Conservation (phyloP, 1,140 invertebrate genomes). For the Latrodectus geometricus region DNA sequence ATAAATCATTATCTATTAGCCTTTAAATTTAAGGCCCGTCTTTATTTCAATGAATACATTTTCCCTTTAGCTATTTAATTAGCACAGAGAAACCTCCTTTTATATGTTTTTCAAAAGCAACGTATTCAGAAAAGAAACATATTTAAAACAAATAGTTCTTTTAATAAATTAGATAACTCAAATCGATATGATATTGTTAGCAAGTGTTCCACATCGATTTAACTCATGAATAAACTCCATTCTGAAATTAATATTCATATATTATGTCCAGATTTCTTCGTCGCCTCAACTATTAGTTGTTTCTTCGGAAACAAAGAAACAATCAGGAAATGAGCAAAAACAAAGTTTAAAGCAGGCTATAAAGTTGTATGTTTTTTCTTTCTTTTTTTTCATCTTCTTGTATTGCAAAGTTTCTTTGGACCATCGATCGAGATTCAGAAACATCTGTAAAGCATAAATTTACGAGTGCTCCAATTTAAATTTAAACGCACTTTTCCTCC, state of each 20-base stretch:
- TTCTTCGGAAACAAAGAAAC: neutral
- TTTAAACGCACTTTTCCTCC: slow-evolving; percentile 46
- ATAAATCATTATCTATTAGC: too few species aligned
- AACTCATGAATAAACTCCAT: neutral
- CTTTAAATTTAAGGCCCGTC: too few species aligned
- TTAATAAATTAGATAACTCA: neutral
- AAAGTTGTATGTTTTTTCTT: neutral
- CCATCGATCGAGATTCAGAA: slow-evolving; percentile 37
- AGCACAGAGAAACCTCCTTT: too few species aligned
- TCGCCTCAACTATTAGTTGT: neutral
- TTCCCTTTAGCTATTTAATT: too few species aligned
- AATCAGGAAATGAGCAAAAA: neutral
- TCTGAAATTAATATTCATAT: slow-evolving; percentile 41
- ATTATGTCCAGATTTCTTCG: neutral
- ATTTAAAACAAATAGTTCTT: neutral
- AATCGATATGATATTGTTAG: neutral
- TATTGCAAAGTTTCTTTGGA: neutral
- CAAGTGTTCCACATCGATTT: neutral
- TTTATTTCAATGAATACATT: too few species aligned
- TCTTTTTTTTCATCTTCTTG: neutral
- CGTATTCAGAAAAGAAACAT: neutral
- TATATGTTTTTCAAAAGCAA: too few species aligned
- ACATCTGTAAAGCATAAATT: slow-evolving; percentile 62
- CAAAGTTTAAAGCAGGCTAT: neutral
- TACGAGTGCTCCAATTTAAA: slow-evolving; percentile 58